Percentiles rank a stretch among this genome's conserved stretches.
Evolutionary conservation across 2,113 vertebrate genomes (phyloP).

Genomic region (Oenanthe oenanthe): DNA sequence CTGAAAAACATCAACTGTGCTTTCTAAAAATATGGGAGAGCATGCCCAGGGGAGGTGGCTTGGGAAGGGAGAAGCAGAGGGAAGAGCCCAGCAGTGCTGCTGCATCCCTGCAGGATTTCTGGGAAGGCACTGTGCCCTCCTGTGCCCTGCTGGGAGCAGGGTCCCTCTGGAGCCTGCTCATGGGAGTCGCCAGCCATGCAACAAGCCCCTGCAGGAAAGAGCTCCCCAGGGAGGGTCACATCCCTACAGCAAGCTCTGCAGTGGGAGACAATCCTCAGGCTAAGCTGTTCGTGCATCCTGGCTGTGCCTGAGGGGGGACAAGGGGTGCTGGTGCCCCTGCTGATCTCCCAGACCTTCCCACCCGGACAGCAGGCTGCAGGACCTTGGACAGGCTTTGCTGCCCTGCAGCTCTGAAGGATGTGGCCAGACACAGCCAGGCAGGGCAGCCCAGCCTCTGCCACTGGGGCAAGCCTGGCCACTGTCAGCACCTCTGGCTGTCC

Average conservation of each 20-base stretch:
- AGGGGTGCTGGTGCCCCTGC: not conserved
- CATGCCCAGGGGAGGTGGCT: not conserved
- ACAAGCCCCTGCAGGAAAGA: not conserved
- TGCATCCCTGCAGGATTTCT: not conserved
- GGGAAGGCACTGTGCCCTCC: not conserved
- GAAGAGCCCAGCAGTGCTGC: not conserved
- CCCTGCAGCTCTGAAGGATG: not conserved
- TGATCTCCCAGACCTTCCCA: not conserved
- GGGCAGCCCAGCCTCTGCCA: not conserved
- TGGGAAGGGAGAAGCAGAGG: not conserved
- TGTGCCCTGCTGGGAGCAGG: not conserved
- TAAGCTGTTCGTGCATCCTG: rapidly evolving
- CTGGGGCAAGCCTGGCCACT: not conserved
- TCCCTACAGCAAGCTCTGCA: not conserved
- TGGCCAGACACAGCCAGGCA: not conserved
- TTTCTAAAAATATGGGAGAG: slow-evolving; percentile 15
- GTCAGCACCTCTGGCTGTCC: not conserved
- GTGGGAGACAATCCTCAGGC: not conserved
- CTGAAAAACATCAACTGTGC: not conserved
- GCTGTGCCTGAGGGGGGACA: rapidly evolving
- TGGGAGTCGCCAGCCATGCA: not conserved
- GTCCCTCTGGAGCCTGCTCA: rapidly evolving
- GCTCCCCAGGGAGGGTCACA: not conserved
- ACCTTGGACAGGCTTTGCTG: not conserved
- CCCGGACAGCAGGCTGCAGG: rapidly evolving